Evolutionary conservation across 2,888 invertebrate genomes (phyloP).

Genomic region (Drosophila koepferae): DNA sequence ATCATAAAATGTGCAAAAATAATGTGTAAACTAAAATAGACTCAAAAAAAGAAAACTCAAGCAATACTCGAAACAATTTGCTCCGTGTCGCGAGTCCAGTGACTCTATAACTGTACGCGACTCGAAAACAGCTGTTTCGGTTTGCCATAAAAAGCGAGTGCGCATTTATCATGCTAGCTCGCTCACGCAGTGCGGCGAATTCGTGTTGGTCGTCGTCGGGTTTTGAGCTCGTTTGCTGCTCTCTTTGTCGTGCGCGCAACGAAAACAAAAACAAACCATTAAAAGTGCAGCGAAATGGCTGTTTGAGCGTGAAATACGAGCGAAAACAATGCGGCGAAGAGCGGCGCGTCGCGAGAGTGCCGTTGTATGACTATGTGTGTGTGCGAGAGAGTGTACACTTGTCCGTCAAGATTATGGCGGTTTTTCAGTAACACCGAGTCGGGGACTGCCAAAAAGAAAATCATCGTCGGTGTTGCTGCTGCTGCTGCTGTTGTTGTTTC

Average conservation of each 20-base stretch:
- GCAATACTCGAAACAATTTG: not conserved
- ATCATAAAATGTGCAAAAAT: constrained; percentile 22
- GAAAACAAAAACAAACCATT: constrained; percentile 78
- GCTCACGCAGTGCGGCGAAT: constrained; percentile 66
- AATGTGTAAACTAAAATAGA: constrained; percentile 2
- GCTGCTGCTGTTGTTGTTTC: constrained; percentile 33
- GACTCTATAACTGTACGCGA: constrained; percentile 50
- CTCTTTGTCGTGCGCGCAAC: constrained; percentile 52
- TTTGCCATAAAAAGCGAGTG: constrained; percentile 65
- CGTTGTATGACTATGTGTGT: constrained; percentile 7
- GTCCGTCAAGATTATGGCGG: constrained; percentile 81
- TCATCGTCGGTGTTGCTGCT: constrained; percentile 37
- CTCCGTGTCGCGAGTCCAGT: constrained; percentile 30
- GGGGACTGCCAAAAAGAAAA: constrained; percentile 57
- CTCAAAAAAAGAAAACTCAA: not conserved
- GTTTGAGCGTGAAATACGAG: constrained; percentile 78
- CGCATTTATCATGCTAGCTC: constrained; percentile 54
- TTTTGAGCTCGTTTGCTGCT: constrained; percentile 30
- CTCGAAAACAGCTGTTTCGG: constrained; percentile 66
- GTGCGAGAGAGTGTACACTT: constrained; percentile 63
- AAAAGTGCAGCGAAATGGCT: constrained; percentile 68
- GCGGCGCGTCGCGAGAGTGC: constrained; percentile 23
- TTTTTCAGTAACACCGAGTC: constrained; percentile 60
- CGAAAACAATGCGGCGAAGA: constrained; percentile 76
- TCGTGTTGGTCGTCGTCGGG: constrained; percentile 34